These are phyloP conservation scores for Proteles cristata DNA, from an alignment of 2,113 vertebrate species.

Conservation along the genomic window DNA sequence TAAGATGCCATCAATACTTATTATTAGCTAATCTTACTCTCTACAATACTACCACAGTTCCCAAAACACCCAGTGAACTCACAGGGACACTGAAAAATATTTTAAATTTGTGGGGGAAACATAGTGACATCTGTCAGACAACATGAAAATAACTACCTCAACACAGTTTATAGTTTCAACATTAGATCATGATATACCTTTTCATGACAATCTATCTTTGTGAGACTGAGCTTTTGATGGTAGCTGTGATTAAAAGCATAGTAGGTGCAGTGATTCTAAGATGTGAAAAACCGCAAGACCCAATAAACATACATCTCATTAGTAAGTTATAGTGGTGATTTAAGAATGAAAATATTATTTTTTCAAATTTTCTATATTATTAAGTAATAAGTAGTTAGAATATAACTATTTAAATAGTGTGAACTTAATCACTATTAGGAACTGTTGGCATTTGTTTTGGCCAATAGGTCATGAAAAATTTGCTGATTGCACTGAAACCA, in stretches of 20 bases:
- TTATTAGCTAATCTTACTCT: neutral
- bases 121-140: neutral
- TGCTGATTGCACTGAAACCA: neutral
- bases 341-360: neutral
- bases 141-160: neutral
- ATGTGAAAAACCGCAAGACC: neutral
- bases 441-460: conserved; percentile 38
- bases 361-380: neutral
- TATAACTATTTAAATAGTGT: neutral
- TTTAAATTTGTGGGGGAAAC: neutral
- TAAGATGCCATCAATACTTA: neutral
- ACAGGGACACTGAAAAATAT: neutral
- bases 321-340: neutral
- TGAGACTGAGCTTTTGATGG: neutral
- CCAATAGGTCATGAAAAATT: neutral
- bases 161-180: neutral
- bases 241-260: neutral
- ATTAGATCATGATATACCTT: neutral
- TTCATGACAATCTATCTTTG: neutral
- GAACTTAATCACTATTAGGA: neutral
- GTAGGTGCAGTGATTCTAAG: neutral
- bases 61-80: neutral
- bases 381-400: neutral
- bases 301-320: neutral
- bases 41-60: neutral